A percentile compares a stretch with the other conserved stretches of the same genome.
Evolutionary conservation across 2,113 vertebrate genomes (phyloP).

Genomic region (Leucoraja erinaceus): DNA sequence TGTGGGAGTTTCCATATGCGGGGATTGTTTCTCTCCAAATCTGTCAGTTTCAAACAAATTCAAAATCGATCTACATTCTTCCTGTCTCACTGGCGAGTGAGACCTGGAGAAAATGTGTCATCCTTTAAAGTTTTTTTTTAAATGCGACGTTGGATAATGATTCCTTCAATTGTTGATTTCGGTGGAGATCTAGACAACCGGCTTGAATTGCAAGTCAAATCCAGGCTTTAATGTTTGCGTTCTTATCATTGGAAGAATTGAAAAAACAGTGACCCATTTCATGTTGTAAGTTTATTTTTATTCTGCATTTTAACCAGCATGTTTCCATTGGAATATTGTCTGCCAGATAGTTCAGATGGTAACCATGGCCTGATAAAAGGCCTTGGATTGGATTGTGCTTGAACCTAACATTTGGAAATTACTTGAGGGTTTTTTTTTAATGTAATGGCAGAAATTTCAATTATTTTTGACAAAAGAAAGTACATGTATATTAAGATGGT

Average conservation of each 20-base stretch:
- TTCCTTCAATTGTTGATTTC: background rate
- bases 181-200: too few species aligned
- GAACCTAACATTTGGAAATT: background rate
- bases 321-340: background rate
- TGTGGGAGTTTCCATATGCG: background rate
- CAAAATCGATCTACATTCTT: background rate
- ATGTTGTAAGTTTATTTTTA: background rate
- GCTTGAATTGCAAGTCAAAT: background rate
- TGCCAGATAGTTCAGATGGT: background rate
- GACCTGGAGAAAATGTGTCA: background rate
- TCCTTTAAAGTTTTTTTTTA: background rate
- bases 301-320: background rate
- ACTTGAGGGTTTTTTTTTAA: background rate
- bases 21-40: background rate
- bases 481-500: too few species aligned
- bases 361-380: background rate
- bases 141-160: background rate
- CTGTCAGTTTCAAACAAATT: constrained; percentile 2
- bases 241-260: background rate
- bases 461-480: background rate
- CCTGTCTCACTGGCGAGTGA: background rate
- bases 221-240: background rate
- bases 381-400: background rate
- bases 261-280: background rate
- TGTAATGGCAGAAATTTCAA: background rate